Base-by-base conservation (phyloP, 1,140 invertebrate species). In the Liolophura sinensis region DNA sequence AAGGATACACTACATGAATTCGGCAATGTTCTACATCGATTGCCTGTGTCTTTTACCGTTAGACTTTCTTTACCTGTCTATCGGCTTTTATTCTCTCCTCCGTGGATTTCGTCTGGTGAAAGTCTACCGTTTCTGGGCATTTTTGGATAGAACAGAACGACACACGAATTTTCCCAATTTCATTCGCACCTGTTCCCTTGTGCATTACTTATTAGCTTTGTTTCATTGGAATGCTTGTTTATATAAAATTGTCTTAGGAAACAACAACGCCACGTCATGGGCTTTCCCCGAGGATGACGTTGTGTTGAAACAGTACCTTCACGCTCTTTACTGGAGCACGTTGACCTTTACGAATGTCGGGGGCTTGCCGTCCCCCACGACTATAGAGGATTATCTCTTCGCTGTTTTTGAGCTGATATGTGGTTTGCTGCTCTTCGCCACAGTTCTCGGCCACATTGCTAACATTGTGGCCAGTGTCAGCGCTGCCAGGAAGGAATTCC, bases 191-290 rank as follows among this genome's bases (percentile, higher is more conserved):
- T 90, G 86, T 11, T 93, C 93, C 78, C 88, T 98, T 75, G 93
- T 97, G 82, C 95, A 98, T 88, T 97, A 97, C 87, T 89, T 98
- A 76, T 88, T 98, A 86, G 95, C 97, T 85, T 96, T 98, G 85
- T 98, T 98, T 88, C 97, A 99, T 88, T 99, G 96, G 96, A 99
- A 99, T 86, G 95, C 96, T 73, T 98, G 96, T 88, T 88, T 98
- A 80, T 97, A 95, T 87, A 93, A 97, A 88, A 72, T 81, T 18
- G 74, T 82, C 47, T 76, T 50, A 69, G 40, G 51, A 31, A 27
- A 48, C 47, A 22, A 67, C 66, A 27, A 64, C 51, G 63, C 24
- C 31, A 59, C 5, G 16, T 69, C 68, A 0, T 81, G 76, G 75
- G 58, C 49, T 27, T 74, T 80, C 59, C 79, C 75, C 56, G 76